Evolutionary conservation across 2,888 invertebrate species (phyloP).

Genomic region (Sussaba pulchella): DNA sequence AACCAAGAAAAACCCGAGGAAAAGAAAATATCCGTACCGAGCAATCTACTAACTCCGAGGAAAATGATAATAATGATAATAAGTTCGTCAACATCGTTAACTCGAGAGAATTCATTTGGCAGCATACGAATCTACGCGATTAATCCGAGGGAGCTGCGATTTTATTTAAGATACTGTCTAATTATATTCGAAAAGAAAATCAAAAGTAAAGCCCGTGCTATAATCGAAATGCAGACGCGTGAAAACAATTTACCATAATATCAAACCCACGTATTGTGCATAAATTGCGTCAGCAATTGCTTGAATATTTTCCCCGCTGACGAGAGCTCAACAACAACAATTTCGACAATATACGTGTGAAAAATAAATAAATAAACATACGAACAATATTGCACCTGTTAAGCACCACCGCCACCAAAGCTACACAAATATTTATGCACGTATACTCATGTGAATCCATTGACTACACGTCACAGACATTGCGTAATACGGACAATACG

Average conservation of each 20-base stretch:
- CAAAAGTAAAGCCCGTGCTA: too few relatives aligned
- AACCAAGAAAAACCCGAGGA: constrained; percentile 14
- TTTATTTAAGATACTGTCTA: constrained; percentile 1
- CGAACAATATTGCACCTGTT: constrained; percentile 45
- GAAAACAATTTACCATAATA: too few relatives aligned
- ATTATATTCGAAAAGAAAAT: constrained; percentile 1
- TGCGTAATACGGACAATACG: constrained; percentile 54
- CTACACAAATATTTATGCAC: constrained; percentile 45
- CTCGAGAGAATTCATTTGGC: too few relatives aligned
- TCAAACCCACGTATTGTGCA: background rate
- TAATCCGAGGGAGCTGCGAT: background rate
- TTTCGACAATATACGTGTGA: constrained; percentile 4
- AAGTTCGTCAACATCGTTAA: too few relatives aligned
- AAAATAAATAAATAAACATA: constrained; percentile 16
- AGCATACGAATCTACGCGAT: too few relatives aligned
- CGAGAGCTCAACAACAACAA: constrained; percentile 13
- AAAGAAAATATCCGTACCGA: background rate
- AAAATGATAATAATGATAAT: too few relatives aligned
- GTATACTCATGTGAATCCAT: constrained; percentile 26
- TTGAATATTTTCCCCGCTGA: background rate
- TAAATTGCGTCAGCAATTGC: background rate
- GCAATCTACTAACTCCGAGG: too few relatives aligned
- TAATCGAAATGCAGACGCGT: too few relatives aligned
- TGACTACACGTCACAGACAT: constrained; percentile 57
- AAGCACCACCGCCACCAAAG: constrained; percentile 60